phyloP scores from a whole-genome alignment of 37 sponge, comb jelly and placozoan genomes.

The Chondrosia reniformis region DNA sequence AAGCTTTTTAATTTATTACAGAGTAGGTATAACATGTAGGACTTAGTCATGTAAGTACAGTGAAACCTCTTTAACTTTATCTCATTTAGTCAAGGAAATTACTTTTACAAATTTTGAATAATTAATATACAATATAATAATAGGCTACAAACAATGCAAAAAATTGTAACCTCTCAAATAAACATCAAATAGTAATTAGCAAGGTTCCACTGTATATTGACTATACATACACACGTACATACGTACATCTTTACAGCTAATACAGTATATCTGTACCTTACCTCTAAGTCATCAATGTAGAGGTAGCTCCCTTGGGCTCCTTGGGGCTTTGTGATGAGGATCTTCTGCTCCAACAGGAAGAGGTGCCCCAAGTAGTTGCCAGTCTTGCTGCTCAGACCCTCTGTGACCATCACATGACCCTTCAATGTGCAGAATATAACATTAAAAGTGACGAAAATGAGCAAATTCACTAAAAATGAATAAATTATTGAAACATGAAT shows the following conservation, averaged over 20 bases:
- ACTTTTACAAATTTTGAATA: too few relatives aligned
- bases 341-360: conserved; percentile 56
- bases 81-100: too few relatives aligned
- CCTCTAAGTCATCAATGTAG: conserved; percentile 19
- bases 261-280: not conserved
- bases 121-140: too few relatives aligned
- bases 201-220: too few relatives aligned
- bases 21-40: too few relatives aligned
- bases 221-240: not conserved
- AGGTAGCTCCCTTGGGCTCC: conserved; percentile 41
- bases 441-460: not conserved
- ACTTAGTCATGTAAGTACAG: too few relatives aligned
- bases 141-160: too few relatives aligned
- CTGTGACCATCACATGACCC: not conserved
- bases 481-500: not conserved
- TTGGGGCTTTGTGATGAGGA: conserved; percentile 66
- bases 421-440: not conserved
- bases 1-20: too few relatives aligned
- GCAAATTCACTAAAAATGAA: not conserved
- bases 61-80: too few relatives aligned
- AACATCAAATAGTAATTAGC: too few relatives aligned
- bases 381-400: not conserved
- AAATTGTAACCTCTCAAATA: too few relatives aligned
- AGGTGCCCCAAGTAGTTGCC: conserved; percentile 21
- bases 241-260: not conserved